phyloP scores from a whole-genome alignment of 1,140 invertebrate species.

The Dinoponera quadriceps region DNA sequence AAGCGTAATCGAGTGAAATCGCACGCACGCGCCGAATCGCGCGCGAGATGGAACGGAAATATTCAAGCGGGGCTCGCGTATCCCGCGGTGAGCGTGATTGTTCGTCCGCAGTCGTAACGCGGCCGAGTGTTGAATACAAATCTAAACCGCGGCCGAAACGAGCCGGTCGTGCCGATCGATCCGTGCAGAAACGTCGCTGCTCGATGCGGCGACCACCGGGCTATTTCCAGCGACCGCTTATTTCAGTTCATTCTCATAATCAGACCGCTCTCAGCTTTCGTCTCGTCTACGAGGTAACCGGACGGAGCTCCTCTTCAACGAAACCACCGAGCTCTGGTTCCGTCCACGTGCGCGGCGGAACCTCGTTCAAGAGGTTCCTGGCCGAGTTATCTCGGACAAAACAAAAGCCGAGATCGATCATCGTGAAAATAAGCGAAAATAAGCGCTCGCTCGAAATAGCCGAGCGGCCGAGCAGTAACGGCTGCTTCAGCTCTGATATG shows the following conservation, averaged over 20 bases:
- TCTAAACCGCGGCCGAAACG: conserved; percentile 46
- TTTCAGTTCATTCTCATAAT: too few relatives aligned
- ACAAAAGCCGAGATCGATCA: not conserved
- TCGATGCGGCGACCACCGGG: too few relatives aligned
- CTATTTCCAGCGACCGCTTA: too few relatives aligned
- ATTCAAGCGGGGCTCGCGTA: conserved; percentile 13
- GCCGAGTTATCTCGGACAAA: too few relatives aligned
- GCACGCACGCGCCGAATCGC: not conserved
- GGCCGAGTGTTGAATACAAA: conserved; percentile 44
- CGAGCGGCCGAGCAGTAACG: not conserved
- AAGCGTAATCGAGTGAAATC: conserved; percentile 27
- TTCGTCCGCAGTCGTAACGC: conserved; percentile 59
- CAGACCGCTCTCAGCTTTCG: too few relatives aligned
- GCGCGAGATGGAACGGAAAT: conserved; percentile 60
- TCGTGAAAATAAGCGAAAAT: not conserved
- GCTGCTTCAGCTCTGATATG: not conserved
- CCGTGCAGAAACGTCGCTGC: not conserved
- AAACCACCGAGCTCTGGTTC: too few relatives aligned
- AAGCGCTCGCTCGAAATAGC: not conserved
- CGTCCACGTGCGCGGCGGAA: too few relatives aligned
- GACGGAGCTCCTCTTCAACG: too few relatives aligned
- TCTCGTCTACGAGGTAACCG: too few relatives aligned
- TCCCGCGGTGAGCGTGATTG: conserved; percentile 62
- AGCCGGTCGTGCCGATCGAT: conserved; percentile 42
- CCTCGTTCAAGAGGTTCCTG: too few relatives aligned